phyloP scores from a whole-genome alignment of 2,113 vertebrate species.

The Colius striatus region DNA sequence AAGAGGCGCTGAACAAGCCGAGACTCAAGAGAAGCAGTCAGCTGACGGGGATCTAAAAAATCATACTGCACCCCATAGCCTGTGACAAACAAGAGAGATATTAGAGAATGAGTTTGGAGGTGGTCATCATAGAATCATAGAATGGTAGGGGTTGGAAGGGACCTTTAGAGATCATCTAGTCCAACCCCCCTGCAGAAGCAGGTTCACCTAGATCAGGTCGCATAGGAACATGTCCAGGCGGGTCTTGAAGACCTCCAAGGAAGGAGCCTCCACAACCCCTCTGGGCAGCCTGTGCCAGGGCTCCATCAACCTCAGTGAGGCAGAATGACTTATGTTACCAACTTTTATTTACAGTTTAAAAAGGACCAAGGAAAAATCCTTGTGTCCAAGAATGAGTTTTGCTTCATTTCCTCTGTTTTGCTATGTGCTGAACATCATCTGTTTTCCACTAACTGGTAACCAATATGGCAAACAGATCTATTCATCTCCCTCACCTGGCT shows the following conservation, averaged over 20 bases:
- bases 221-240: too few species aligned
- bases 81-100: slow-evolving; percentile 35
- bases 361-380: neutral
- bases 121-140: neutral
- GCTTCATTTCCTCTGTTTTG: neutral
- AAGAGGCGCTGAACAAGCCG: slow-evolving; percentile 89
- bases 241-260: too few species aligned
- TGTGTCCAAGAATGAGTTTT: neutral
- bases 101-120: neutral
- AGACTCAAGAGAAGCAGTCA: slow-evolving; percentile 86
- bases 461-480: neutral
- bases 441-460: neutral
- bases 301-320: too few species aligned
- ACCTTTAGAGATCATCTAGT: too few species aligned
- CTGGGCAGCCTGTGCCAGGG: too few species aligned
- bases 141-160: too few species aligned
- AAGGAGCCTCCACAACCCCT: too few species aligned
- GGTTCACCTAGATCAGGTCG: too few species aligned
- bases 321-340: neutral
- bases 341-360: neutral
- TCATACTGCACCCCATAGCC: slow-evolving; percentile 98
- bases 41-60: slow-evolving; percentile 92
- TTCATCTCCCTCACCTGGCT: slow-evolving; percentile 80
- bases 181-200: too few species aligned
- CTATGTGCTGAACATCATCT: neutral